phyloP scores from a whole-genome alignment of 2,888 invertebrate genomes.

The Andrena bucephala region DNA sequence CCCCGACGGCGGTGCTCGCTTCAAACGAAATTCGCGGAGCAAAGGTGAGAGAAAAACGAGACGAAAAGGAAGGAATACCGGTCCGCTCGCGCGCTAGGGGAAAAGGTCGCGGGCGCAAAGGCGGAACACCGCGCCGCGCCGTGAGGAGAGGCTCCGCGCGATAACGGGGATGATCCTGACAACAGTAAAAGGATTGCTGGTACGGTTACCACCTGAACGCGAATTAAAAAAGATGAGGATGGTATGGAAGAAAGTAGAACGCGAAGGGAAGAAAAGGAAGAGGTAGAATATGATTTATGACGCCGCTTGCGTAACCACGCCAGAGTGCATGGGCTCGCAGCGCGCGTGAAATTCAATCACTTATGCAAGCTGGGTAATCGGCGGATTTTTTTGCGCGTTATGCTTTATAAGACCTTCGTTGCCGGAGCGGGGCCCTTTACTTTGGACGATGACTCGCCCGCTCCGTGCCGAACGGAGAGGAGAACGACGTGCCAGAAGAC shows the following conservation, averaged over 20 bases:
- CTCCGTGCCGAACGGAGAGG: background rate
- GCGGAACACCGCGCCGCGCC: slow-evolving; percentile 2
- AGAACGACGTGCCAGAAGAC: slow-evolving; percentile 37
- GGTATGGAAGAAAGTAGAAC: slow-evolving; percentile 5
- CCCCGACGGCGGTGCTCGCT: background rate
- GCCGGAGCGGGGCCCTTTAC: slow-evolving; percentile 4
- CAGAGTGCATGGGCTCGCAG: background rate
- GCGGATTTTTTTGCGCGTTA: slow-evolving; percentile 15
- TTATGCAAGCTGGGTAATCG: slow-evolving; percentile 16
- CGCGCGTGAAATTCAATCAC: slow-evolving; percentile 45
- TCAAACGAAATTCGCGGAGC: slow-evolving; percentile 50
- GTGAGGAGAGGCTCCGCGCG: background rate
- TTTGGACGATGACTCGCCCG: slow-evolving; percentile 38
- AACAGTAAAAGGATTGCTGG: slow-evolving; percentile 21
- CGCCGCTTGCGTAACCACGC: slow-evolving; percentile 35
- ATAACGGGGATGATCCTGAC: slow-evolving; percentile 49
- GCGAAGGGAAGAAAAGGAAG: slow-evolving; percentile 8
- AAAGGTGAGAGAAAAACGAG: slow-evolving; percentile 55
- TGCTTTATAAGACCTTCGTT: slow-evolving; percentile 2
- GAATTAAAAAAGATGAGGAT: slow-evolving; percentile 17
- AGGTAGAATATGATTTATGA: slow-evolving; percentile 18
- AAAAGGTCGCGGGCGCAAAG: slow-evolving; percentile 25
- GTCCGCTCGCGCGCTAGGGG: slow-evolving; percentile 21
- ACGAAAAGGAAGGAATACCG: slow-evolving; percentile 40
- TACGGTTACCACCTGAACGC: slow-evolving; percentile 6